These are phyloP conservation scores for Chaetops frenatus DNA, from an alignment of 2,113 vertebrate genomes.

Conservation along the genomic window DNA sequence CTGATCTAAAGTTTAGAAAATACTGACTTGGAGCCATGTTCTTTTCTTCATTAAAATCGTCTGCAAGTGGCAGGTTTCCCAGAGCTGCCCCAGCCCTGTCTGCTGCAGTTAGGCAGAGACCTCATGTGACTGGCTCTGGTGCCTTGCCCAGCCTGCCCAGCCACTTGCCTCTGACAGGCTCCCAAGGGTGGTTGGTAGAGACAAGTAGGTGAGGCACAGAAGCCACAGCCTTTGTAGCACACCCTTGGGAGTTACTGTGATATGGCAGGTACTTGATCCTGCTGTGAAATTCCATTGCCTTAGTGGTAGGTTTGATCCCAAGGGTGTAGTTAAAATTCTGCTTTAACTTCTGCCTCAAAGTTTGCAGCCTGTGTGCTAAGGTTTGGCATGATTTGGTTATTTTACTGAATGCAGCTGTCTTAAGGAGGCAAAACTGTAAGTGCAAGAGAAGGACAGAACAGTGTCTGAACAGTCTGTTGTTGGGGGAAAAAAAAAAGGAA, in stretches of 20 bases:
- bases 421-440: background rate
- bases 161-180: background rate
- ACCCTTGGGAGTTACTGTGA: background rate
- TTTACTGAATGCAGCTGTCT: background rate
- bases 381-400: background rate
- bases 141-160: constrained; percentile 29
- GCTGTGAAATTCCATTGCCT: background rate
- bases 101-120: background rate
- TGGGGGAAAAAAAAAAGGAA: background rate
- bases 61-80: background rate
- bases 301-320: background rate
- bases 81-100: background rate
- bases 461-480: background rate
- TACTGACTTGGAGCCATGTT: background rate
- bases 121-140: constrained; percentile 17
- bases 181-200: background rate
- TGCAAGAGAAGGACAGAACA: background rate
- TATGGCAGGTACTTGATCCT: background rate
- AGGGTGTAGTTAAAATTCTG: background rate
- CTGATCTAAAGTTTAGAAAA: background rate
- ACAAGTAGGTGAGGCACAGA: background rate
- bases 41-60: background rate
- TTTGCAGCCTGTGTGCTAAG: background rate
- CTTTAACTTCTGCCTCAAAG: background rate
- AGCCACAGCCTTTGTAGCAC: background rate